Percentiles rank a stretch among this genome's conserved stretches.
Conservation (phyloP, 2,888 invertebrate species). For the Callimorpha dominula region DNA sequence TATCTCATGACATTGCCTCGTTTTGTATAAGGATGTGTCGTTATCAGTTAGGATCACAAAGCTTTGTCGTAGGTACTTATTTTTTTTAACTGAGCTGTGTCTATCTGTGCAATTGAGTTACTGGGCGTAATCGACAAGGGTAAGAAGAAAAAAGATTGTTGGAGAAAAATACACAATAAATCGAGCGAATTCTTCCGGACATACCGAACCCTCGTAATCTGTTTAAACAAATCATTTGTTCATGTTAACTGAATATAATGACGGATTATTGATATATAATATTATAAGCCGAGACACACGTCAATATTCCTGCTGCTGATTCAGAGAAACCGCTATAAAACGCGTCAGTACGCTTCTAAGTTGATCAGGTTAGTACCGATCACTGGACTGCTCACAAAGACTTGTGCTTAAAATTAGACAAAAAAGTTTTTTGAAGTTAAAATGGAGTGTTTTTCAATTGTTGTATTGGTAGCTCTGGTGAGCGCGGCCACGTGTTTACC, state of each 20-base stretch:
- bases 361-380: conserved; percentile 15
- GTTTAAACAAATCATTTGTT: conserved; percentile 48
- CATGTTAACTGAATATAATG: conserved; percentile 48
- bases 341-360: conserved; percentile 15
- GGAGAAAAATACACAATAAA: not conserved
- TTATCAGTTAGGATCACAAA: too few species aligned
- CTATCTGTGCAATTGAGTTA: too few species aligned
- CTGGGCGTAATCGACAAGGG: too few species aligned
- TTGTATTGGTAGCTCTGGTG: conserved; percentile 53
- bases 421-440: conserved; percentile 6
- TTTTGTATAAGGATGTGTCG: too few species aligned
- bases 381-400: conserved; percentile 7
- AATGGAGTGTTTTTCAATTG: conserved; percentile 48
- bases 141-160: not conserved
- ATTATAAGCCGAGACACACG: conserved; percentile 56
- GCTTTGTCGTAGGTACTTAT: too few species aligned
- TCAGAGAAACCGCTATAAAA: conserved; percentile 44
- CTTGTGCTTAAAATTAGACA: conserved; percentile 4
- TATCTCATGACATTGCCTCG: too few species aligned
- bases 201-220: conserved; percentile 33
- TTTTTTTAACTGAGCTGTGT: too few species aligned
- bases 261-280: conserved; percentile 55
- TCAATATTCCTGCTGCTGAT: conserved; percentile 37
- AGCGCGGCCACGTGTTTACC: conserved; percentile 59
- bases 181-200: not conserved